Evolutionary conservation across 2,113 vertebrate genomes (phyloP), one percentile per base, ranked within the genome.

Genomic region (Oenanthe melanoleuca): DNA sequence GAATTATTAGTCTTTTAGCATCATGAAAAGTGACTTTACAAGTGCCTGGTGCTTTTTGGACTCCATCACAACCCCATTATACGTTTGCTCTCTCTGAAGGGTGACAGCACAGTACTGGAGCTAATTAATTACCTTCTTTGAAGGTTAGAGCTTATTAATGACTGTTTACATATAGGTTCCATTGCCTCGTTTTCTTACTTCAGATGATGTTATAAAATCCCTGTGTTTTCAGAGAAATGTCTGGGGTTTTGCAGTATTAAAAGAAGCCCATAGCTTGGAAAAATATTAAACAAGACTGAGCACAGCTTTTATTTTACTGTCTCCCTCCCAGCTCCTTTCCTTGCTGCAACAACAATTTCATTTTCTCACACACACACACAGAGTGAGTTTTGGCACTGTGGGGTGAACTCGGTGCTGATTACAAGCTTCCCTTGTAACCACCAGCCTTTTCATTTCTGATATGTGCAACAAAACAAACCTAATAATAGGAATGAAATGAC

Each of bases 401-500:
- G 95, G 83, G 53, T 93, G 93, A 94, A 75, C 95, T 96, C 93
- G 40, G 49, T 95, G 96, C 95, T 98, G 97, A 97, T 98, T 97
- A 96, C 95, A 97, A 96, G 96, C 92, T 97, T 96, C 94, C 93
- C 52, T 91, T 96, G 94, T 80, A 97, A 97, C 97, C 94, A 86
- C 97, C 38, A 89, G 92, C 82, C 96, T 98, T 98, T 96, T 97
- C 96, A 97, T 97, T 98, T 97, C 90, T 96, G 97, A 97, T 97
- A 87, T 17, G 86, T 96, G 97, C 96, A 97, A 97, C 95, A 96
- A 97, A 97, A 97, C 94, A 95, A 66, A 97, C 93, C 95, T 95
- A 98, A 98, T 98, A 97, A 97, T 97, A 98, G 97, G 96, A 92
- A 91, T 96, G 91, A 95, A 97, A 97, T 97, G 96, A 97, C 95